Percentiles rank a stretch among this genome's conserved stretches.
Conservation (phyloP, 1,140 invertebrate genomes). For the Trissolcus basalis region DNA sequence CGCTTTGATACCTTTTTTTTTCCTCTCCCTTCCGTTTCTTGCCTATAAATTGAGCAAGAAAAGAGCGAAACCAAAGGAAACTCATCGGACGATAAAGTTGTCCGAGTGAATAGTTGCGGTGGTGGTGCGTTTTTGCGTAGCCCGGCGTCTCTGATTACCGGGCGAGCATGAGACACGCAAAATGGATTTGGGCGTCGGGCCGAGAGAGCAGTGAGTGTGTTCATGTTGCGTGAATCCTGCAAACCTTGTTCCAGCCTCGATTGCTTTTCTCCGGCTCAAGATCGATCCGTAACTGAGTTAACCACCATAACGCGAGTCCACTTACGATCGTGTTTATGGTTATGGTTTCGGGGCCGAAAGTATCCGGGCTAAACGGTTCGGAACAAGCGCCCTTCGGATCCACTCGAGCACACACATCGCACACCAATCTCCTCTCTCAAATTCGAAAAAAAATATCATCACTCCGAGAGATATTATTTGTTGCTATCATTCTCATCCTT, state of each 20-base stretch:
- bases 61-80: not conserved
- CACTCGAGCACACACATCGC: constrained; percentile 13
- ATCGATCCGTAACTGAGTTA: constrained; percentile 54
- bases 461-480: no score
- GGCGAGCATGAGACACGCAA: constrained; percentile 12
- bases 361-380: constrained; percentile 39
- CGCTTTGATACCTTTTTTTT: no score
- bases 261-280: constrained; percentile 39
- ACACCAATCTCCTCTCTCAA: no score
- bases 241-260: constrained; percentile 43
- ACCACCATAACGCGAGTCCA: constrained; percentile 43
- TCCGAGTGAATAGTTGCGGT: not conserved
- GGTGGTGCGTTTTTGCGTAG: constrained; percentile 18
- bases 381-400: constrained; percentile 42
- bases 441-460: no score
- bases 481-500: no score
- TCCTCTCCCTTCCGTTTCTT: no score
- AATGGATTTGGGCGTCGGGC: constrained; percentile 21
- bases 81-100: constrained; percentile 8
- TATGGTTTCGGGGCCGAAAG: constrained; percentile 31
- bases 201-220: constrained; percentile 5
- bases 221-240: constrained; percentile 47
- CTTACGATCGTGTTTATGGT: constrained; percentile 54
- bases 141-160: constrained; percentile 21
- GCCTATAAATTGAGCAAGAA: not conserved